A percentile compares a stretch with the other conserved stretches of the same genome.
Evolutionary conservation across 2,797 vertebrate genomes (phyloP).

Genomic region (Echeneis naucrates): DNA sequence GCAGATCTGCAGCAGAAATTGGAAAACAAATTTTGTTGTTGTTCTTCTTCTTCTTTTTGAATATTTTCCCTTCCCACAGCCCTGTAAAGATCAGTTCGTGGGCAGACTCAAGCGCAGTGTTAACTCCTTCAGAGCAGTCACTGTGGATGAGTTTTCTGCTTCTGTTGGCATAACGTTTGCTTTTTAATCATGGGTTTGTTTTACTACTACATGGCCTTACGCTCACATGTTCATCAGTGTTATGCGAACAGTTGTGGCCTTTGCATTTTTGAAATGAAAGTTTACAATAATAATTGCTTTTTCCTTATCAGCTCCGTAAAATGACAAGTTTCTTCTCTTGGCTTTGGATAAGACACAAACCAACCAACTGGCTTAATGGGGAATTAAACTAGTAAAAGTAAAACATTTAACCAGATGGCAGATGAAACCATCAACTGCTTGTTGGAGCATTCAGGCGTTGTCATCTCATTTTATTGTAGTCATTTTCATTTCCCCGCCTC

Average conservation of each 20-base stretch:
- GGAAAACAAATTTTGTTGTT: constrained; percentile 49
- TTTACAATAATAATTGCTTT: background rate
- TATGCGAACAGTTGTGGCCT: background rate
- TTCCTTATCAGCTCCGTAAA: background rate
- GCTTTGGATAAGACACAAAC: constrained; percentile 4
- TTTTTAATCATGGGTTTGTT: constrained; percentile 55
- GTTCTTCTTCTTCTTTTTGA: constrained; percentile 42
- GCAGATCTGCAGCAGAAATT: constrained; percentile 34
- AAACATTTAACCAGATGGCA: constrained; percentile 28
- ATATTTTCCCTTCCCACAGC: constrained; percentile 50
- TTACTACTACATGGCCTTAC: constrained; percentile 19
- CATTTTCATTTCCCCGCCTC: constrained; percentile 50
- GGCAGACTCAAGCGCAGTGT: constrained; percentile 28
- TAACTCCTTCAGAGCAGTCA: constrained; percentile 37
- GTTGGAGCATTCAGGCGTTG: constrained; percentile 28
- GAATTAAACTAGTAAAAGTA: constrained; percentile 22
- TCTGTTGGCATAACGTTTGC: constrained; percentile 35
- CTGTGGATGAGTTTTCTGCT: constrained; percentile 39
- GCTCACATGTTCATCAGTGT: constrained; percentile 11
- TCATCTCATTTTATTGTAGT: constrained; percentile 54
- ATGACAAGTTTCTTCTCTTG: constrained; percentile 15
- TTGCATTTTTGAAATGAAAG: constrained; percentile 16
- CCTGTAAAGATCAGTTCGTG: constrained; percentile 50
- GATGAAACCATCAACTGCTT: constrained; percentile 33
- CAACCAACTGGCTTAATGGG: constrained; percentile 17